Percentiles rank a stretch among this genome's conserved stretches.
These are phyloP conservation scores for Tragelaphus scriptus DNA, from an alignment of 2,113 vertebrate genomes.

Conservation along the genomic window DNA sequence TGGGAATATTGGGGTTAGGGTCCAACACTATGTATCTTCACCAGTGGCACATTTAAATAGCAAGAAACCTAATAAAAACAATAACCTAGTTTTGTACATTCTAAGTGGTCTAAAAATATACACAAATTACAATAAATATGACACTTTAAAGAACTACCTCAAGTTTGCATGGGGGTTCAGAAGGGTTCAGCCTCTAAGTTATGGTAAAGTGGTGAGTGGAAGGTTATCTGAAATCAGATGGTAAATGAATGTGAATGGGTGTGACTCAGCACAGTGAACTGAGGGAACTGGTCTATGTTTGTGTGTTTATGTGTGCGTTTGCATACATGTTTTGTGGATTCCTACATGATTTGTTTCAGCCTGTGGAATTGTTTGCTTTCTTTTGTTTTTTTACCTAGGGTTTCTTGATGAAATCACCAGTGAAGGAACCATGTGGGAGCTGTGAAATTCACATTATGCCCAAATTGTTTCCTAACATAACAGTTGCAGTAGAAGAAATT, in stretches of 20 bases:
- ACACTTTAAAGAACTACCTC: background rate
- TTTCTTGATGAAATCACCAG: background rate
- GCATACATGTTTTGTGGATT: background rate
- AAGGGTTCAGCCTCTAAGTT: background rate
- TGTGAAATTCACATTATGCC: conserved; percentile 16
- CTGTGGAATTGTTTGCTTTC: background rate
- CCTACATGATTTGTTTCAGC: background rate
- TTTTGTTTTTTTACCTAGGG: background rate
- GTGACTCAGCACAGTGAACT: background rate
- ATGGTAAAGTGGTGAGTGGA: background rate
- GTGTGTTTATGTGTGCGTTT: background rate
- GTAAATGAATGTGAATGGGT: background rate
- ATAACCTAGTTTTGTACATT: background rate
- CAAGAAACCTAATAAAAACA: background rate
- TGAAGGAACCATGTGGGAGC: background rate
- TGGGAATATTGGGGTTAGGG: background rate
- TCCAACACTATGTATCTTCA: background rate
- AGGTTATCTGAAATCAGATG: background rate
- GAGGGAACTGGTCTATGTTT: background rate
- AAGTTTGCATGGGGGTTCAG: background rate
- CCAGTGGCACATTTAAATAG: background rate
- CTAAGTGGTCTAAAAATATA: background rate
- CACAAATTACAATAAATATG: background rate
- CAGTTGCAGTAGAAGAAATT: background rate
- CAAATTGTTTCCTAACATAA: conserved; percentile 1